Conservation (phyloP, 2,888 invertebrate species). For the Trachelus stipa region DNA sequence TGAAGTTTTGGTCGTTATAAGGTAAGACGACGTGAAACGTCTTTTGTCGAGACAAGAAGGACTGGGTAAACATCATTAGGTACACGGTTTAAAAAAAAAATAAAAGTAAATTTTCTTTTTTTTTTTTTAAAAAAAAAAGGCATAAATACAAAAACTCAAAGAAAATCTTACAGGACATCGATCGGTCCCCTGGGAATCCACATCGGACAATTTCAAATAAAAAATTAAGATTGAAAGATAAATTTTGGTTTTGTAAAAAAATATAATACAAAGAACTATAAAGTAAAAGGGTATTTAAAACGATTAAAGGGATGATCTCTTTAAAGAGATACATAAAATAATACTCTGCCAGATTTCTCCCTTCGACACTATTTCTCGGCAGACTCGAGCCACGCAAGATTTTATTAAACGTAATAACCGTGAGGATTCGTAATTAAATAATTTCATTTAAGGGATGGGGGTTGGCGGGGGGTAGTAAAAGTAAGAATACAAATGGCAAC, state of each 20-base stretch:
- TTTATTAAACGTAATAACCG: constrained; percentile 34
- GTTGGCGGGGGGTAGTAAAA: too few species aligned
- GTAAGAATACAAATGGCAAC: too few species aligned
- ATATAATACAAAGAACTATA: constrained; percentile 7
- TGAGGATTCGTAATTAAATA: constrained; percentile 19
- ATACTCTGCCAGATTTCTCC: constrained; percentile 15
- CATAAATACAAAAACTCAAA: too few species aligned
- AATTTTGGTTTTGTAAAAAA: neutral
- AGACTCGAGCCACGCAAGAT: constrained; percentile 35
- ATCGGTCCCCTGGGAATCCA: too few species aligned
- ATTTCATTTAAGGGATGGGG: constrained; percentile 1
- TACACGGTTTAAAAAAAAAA: too few species aligned
- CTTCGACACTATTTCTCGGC: constrained; percentile 37
- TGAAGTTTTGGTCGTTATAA: constrained; percentile 27
- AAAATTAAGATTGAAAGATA: too few species aligned
- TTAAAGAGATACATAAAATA: neutral
- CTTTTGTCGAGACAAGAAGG: constrained; percentile 18
- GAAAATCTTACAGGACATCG: too few species aligned
- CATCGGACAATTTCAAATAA: too few species aligned
- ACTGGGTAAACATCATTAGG: constrained; percentile 45
- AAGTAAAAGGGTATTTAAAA: constrained; percentile 3
- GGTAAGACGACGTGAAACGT: constrained; percentile 19
- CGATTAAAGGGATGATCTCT: constrained; percentile 13
- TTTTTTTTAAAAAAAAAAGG: too few species aligned
- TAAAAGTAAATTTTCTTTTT: too few species aligned